Percentiles rank a stretch among this genome's conserved stretches.
Conservation (phyloP, 1,140 invertebrate genomes). For the Chymomyza costata region DNA sequence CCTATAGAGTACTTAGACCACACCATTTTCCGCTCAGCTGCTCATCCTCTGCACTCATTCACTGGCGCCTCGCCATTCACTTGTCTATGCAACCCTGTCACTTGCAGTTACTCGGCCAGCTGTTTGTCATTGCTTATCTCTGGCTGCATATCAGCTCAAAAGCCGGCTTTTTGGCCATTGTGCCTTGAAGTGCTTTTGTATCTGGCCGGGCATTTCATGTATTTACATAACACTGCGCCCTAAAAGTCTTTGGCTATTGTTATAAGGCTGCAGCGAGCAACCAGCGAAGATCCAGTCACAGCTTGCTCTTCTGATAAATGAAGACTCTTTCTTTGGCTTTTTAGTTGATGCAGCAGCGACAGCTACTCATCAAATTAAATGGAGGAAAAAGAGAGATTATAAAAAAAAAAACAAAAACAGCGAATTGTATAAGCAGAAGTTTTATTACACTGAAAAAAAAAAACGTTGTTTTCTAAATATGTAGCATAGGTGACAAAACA, state of each 20-base stretch:
- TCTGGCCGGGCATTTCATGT: conserved; percentile 2
- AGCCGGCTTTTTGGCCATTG: conserved; percentile 33
- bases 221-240: conserved; percentile 33
- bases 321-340: too few relatives aligned
- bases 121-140: conserved; percentile 69
- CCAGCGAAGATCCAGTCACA: too few relatives aligned
- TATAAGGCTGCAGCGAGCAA: conserved; percentile 22
- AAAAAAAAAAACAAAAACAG: too few relatives aligned
- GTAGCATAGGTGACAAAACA: too few relatives aligned
- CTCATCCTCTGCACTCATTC: conserved; percentile 5
- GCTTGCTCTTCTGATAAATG: conserved; percentile 6
- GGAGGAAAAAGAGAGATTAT: too few relatives aligned
- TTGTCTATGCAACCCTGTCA: too few relatives aligned
- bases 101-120: conserved; percentile 11
- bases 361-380: conserved; percentile 60
- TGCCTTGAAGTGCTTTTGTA: conserved; percentile 9
- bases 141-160: conserved; percentile 22
- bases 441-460: too few relatives aligned
- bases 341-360: neutral
- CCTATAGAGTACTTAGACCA: conserved; percentile 1
- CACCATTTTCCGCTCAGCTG: too few relatives aligned
- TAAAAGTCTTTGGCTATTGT: conserved; percentile 26
- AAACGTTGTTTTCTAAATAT: too few relatives aligned
- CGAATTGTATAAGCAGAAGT: too few relatives aligned
- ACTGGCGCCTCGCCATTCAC: too few relatives aligned